Percentiles rank a stretch among this genome's conserved stretches.
phyloP scores from a whole-genome alignment of 2,797 vertebrate species.

The Borostomias antarcticus region DNA sequence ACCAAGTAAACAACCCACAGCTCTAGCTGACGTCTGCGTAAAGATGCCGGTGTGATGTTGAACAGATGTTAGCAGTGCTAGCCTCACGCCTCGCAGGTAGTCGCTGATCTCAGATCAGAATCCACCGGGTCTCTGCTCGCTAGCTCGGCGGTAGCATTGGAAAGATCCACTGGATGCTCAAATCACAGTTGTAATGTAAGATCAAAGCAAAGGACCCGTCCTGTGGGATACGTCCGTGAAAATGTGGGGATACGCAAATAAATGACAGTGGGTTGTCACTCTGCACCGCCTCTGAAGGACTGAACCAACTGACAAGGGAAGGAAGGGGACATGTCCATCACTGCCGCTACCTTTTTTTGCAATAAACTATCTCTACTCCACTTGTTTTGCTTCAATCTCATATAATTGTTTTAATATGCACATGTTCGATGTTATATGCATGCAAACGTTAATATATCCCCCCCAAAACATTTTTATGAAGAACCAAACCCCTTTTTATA shows the following conservation, averaged over 20 bases:
- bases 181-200: not conserved
- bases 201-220: not conserved
- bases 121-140: not conserved
- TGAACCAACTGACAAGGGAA: conserved; percentile 41
- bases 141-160: not conserved
- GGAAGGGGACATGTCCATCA: not conserved
- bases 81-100: not conserved
- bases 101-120: not conserved
- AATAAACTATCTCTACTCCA: not conserved
- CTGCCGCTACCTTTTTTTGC: not conserved
- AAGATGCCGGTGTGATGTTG: no score
- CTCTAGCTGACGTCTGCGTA: not conserved
- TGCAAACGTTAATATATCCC: not conserved
- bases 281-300: not conserved
- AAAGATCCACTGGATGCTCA: not conserved
- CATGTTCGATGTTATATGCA: not conserved
- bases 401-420: no score
- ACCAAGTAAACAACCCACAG: not conserved
- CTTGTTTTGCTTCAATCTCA: not conserved
- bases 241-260: conserved; percentile 29
- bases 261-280: accelerated
- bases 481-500: not conserved
- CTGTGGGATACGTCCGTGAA: not conserved
- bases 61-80: not conserved
- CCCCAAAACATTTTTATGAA: not conserved